Base-by-base conservation (phyloP, 2,113 vertebrate species). In the Amphilophus citrinellus region DNA sequence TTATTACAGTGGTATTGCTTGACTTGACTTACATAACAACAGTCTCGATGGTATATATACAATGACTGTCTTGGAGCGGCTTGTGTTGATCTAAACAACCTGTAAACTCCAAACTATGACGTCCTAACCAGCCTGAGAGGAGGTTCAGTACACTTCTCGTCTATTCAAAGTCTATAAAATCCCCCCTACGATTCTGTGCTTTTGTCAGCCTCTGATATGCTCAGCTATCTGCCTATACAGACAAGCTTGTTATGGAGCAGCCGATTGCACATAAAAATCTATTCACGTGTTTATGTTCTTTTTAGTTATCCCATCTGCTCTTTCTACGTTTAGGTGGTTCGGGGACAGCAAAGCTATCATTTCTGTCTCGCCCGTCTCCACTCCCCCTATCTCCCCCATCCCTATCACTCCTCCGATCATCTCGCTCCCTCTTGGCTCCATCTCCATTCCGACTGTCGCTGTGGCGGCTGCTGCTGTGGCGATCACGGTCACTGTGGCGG, bases 291-390 rank as follows among this genome's bases (percentile, higher is more conserved):
- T 39, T 61, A 39, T 32, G n/a, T 81, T 85, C n/a, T 20, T 85
- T 91, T 96, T 96, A 99, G 96, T 97, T 99, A 96, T 99, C 98
- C 98, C 98, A 99, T 83, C 98, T 95, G 85, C 98, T 99, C 94
- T 98, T 99, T 95, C 99, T 99, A 79, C 98, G 96, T 79, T 98
- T 98, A 18, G 98, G 98, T 20, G 98, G 98, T 76, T 99, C 98
- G 0, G 98, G 98, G 77, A 99, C 96, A 50, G 97, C 98, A 37
- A 99, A 99, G 27, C 96, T 97, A 88, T 98, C 98, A 75, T 96
- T 96, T 83, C 82, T 91, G 65, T 92, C 93, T 73, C 91, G 90
- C 50, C 91, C 92, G 24, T 94, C 94, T 77, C 85, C 24, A 50
- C 89, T 87, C 56, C 81, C 87, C 88, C 77, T 91, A 87, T 84